Evolutionary conservation across 2,888 invertebrate species (phyloP).

Genomic region (Diplazon laetatorius): DNA sequence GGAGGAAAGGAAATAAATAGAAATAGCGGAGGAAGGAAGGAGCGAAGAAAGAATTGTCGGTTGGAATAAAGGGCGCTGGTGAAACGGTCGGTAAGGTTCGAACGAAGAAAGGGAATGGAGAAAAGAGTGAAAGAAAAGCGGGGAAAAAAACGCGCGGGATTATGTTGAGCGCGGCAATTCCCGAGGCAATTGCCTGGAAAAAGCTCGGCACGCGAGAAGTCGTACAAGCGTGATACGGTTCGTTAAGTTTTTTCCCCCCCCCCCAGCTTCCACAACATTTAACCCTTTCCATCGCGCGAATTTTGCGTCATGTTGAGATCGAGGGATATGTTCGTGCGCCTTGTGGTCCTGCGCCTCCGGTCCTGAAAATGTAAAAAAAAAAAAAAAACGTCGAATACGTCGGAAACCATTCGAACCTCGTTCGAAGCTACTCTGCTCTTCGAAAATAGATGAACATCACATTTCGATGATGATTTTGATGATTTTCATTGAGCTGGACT

Average conservation of each 20-base stretch:
- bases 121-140: slow-evolving; percentile 2
- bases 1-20: slow-evolving; percentile 19
- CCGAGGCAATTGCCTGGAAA: slow-evolving; percentile 67
- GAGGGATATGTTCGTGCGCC: no score
- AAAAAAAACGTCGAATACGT: no score
- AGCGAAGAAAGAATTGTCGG: slow-evolving; percentile 31
- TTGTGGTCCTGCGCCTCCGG: no score
- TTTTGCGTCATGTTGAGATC: slow-evolving; percentile 12
- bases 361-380: no score
- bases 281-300: slow-evolving; percentile 6
- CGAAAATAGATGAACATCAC: no score
- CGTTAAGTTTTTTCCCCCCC: slow-evolving; percentile 54
- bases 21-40: slow-evolving; percentile 30
- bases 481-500: no score
- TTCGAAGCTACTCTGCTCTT: no score
- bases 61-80: slow-evolving; percentile 19
- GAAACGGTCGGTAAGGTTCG: slow-evolving; percentile 19
- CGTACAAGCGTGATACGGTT: slow-evolving; percentile 61
- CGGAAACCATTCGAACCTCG: no score
- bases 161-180: slow-evolving; percentile 62
- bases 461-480: no score
- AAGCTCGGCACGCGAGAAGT: slow-evolving; percentile 61
- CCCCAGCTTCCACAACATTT: no score
- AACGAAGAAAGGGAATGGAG: slow-evolving; percentile 13
- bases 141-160: slow-evolving; percentile 16